Evolutionary conservation across 2,113 vertebrate genomes (phyloP).

Genomic region (Lepus europaeus): DNA sequence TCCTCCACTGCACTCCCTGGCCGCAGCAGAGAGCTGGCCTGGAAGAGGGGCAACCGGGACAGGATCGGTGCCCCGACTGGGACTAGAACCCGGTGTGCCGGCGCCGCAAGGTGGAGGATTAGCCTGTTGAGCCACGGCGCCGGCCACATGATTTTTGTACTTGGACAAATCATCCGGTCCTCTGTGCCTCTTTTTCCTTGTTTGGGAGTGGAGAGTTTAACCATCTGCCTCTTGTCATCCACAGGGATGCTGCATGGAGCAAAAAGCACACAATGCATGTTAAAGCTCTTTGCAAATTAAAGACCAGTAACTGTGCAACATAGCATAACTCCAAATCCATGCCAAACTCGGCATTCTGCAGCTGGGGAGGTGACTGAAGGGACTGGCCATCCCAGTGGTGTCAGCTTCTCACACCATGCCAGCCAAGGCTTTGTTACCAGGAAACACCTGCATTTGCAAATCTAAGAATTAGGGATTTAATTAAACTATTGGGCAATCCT

Average conservation of each 20-base stretch:
- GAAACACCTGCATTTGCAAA: constrained; percentile 20
- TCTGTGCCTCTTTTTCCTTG: not conserved
- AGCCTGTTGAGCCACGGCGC: too few relatives aligned
- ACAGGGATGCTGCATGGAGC: not conserved
- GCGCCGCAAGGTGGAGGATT: too few relatives aligned
- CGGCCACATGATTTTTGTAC: not conserved
- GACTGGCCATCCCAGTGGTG: too few relatives aligned
- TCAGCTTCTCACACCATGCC: not conserved
- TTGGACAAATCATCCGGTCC: not conserved
- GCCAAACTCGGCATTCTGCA: not conserved
- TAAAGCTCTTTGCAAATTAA: constrained; percentile 19
- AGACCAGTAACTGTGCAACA: not conserved
- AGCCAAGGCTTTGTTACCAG: not conserved
- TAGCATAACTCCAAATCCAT: not conserved
- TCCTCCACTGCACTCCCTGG: too few relatives aligned
- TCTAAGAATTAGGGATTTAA: constrained; percentile 43
- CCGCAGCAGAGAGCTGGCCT: too few relatives aligned
- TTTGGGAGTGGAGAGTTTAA: not conserved
- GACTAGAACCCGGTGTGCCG: too few relatives aligned
- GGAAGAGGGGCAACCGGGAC: too few relatives aligned
- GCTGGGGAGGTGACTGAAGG: not conserved
- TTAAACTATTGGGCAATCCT: not conserved
- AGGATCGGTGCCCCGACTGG: too few relatives aligned
- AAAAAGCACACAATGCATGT: not conserved
- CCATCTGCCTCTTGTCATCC: not conserved